Base-by-base conservation (phyloP, 2,113 vertebrate species). In the Felis chaus region DNA sequence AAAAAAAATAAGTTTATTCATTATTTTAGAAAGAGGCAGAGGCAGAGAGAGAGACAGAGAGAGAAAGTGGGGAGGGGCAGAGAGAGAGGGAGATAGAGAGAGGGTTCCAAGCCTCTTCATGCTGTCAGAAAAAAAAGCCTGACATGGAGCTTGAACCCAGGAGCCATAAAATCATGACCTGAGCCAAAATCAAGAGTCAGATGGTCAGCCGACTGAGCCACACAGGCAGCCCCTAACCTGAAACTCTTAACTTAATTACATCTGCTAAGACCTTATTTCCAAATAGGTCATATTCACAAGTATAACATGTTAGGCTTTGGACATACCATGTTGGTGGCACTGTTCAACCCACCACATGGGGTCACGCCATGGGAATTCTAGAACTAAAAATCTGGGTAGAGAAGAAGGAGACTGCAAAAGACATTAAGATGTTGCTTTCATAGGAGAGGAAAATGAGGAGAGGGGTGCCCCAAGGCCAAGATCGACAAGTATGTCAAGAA, bases 331-430 rank as follows among this genome's bases (percentile, higher is more conserved):
- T 76, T n/a, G 45, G 7, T 18, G 2, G 27, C 4, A 68, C 3
- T 71, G 4, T 90, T 78, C 10, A 71, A 3, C 29, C 27, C 1
- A 61, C 11, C 19, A 15, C 18, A 8, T 29, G 23, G 57, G 1
- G 4, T 7, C 39, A 55, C 45, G 25, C 16, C 5, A 36, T 14
- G 84, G 36, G 3, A 16, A 80, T 48, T 12, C 39, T 88, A 80
- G 63, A 97, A 63, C 53, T 13, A 68, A 63, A 83, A 4, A 7
- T 96, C 53, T 74, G 27, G 7, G 2, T 41, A 53, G 21, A 68
- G 18, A 10, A 65, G 0, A 7, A 87, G 19, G 5, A 55, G 0
- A 1, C 18, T 21, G 4, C n/a, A 31, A 81, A 16, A 7, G 25
- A 33, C 19, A 83, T 8, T 18, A 27, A 73, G 3, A 79, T 41